These are phyloP conservation scores for Lamellibrachia columna DNA, from an alignment of 2,888 invertebrate genomes.

Conservation along the genomic window DNA sequence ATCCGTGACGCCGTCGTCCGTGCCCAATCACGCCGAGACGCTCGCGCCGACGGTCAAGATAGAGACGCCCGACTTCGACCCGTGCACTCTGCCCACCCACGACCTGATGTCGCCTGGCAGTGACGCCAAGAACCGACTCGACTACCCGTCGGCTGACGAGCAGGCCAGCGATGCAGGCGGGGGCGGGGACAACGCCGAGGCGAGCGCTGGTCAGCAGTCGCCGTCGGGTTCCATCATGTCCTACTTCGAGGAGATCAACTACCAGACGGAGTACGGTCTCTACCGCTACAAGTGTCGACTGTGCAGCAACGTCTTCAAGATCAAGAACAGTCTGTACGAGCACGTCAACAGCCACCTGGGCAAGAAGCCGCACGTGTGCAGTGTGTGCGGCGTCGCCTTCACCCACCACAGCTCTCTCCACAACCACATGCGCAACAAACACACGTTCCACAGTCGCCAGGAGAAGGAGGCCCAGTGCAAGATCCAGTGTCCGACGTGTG, in stretches of 20 bases:
- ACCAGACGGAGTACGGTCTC: conserved; percentile 34
- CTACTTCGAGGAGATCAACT: conserved; percentile 36
- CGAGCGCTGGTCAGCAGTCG: background rate
- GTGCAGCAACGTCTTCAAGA: conserved; percentile 38
- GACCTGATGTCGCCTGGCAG: background rate
- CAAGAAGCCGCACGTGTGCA: conserved; percentile 36
- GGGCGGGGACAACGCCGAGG: background rate
- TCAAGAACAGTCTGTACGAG: conserved; percentile 38
- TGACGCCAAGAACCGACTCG: background rate
- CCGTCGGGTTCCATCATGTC: conserved; percentile 21
- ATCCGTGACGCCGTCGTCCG: background rate
- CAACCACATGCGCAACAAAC: conserved; percentile 40
- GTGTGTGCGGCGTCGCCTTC: conserved; percentile 36
- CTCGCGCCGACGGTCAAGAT: background rate
- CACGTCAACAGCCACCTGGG: conserved; percentile 41
- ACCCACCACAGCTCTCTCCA: conserved; percentile 38
- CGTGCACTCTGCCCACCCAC: background rate
- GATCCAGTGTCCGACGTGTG: conserved; percentile 32
- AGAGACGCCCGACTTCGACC: background rate
- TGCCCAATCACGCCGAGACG: background rate
- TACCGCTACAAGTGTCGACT: conserved; percentile 36
- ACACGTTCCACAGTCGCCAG: conserved; percentile 32
- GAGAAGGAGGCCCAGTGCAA: conserved; percentile 35
- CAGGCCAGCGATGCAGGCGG: background rate
- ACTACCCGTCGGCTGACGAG: background rate